Percentiles rank a stretch among this genome's conserved stretches.
phyloP scores from a whole-genome alignment of 2,888 invertebrate species.

The Brassicogethes aeneus region DNA sequence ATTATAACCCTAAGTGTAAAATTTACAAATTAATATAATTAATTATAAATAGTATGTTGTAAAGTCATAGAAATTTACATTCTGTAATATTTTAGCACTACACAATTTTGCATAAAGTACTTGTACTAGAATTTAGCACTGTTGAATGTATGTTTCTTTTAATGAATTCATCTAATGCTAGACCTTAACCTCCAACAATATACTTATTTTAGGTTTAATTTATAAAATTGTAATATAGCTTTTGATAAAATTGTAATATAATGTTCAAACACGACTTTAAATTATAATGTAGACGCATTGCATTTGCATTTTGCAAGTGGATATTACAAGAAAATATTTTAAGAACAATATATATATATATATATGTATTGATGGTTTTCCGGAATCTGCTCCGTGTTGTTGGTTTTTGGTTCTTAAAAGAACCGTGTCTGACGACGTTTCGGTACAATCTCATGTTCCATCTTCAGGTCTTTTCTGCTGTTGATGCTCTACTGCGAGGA shows the following conservation, averaged over 20 bases:
- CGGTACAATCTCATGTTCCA: no score
- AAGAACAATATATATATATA: no score
- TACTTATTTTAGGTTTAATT: background rate
- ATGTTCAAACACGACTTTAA: background rate
- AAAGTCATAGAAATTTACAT: constrained; percentile 1
- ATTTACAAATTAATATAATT: background rate
- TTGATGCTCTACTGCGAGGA: no score
- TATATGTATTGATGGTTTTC: no score
- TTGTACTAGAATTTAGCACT: constrained; percentile 1
- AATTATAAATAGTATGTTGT: background rate
- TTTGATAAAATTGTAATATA: background rate
- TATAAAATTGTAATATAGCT: background rate
- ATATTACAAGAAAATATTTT: no score
- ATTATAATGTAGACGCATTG: no score
- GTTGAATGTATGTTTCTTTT: background rate
- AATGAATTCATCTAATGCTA: background rate
- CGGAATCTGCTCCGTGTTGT: no score
- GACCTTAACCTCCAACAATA: background rate
- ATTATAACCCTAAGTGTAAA: no score
- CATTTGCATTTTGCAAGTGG: no score
- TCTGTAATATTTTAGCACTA: constrained; percentile 1
- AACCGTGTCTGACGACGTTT: no score
- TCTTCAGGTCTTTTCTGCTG: no score
- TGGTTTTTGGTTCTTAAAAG: no score
- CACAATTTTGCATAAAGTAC: background rate